These are phyloP conservation scores for Panurus biarmicus DNA, from an alignment of 2,113 vertebrate species.

Conservation along the genomic window DNA sequence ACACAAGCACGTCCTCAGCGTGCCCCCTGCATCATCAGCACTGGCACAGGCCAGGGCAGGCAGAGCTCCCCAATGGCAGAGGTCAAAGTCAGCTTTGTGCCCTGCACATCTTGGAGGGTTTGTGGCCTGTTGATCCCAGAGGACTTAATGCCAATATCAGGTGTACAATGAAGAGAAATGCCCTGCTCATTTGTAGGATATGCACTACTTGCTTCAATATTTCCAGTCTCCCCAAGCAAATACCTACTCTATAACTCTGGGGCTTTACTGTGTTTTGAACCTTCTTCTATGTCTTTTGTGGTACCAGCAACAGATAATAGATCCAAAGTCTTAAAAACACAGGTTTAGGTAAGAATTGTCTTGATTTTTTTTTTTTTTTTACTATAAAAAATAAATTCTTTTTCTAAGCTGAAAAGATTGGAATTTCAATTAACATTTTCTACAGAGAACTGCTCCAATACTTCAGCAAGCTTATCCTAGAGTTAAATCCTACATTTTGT, in stretches of 20 bases:
- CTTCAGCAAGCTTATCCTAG: not conserved
- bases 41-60: not conserved
- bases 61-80: not conserved
- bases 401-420: not conserved
- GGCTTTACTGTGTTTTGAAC: not conserved
- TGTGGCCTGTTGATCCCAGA: not conserved
- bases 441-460: not conserved
- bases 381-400: not conserved
- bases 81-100: not conserved
- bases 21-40: not conserved
- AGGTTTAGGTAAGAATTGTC: not conserved
- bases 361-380: not conserved
- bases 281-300: not conserved
- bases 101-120: not conserved
- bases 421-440: not conserved
- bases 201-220: not conserved
- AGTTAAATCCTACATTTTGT: not conserved
- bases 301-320: not conserved
- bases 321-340: not conserved
- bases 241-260: not conserved
- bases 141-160: not conserved
- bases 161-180: not conserved
- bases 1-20: rapidly evolving
- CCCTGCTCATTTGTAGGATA: not conserved
- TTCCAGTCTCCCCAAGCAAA: not conserved